phyloP scores from a whole-genome alignment of 2,113 vertebrate genomes.

The Elephas maximus region DNA sequence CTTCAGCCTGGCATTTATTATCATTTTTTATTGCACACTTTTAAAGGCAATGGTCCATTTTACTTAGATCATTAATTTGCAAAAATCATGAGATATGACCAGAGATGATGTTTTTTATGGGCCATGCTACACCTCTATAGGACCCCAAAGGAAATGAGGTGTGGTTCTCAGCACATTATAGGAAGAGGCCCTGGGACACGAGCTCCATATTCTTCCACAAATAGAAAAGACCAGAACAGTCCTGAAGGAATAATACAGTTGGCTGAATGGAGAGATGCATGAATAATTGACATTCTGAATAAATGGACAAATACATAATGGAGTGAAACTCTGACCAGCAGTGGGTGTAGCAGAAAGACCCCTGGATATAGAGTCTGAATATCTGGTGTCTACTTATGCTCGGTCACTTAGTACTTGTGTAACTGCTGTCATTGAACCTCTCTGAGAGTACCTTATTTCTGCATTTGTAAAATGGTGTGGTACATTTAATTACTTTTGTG shows the following conservation, averaged over 20 bases:
- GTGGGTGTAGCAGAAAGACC: background rate
- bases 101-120: constrained; percentile 79
- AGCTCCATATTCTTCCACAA: constrained; percentile 73
- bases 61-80: constrained; percentile 87
- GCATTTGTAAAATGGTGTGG: background rate
- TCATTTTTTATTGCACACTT: constrained; percentile 84
- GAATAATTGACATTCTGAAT: constrained; percentile 40
- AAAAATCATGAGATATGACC: constrained; percentile 87
- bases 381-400: background rate
- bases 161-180: constrained; percentile 75
- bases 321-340: background rate
- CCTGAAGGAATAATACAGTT: constrained; percentile 75
- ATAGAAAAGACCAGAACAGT: constrained; percentile 73
- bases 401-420: background rate
- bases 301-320: constrained; percentile 11
- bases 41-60: constrained; percentile 85
- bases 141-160: constrained; percentile 87
- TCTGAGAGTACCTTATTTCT: background rate
- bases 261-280: constrained; percentile 69
- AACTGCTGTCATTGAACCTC: background rate
- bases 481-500: background rate
- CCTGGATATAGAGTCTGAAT: background rate
- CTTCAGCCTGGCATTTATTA: constrained; percentile 80
- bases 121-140: constrained; percentile 72
- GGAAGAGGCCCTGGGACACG: constrained; percentile 71